Evolutionary conservation across 2,888 invertebrate genomes (phyloP).

Genomic region (Aspidiotus rigidus): DNA sequence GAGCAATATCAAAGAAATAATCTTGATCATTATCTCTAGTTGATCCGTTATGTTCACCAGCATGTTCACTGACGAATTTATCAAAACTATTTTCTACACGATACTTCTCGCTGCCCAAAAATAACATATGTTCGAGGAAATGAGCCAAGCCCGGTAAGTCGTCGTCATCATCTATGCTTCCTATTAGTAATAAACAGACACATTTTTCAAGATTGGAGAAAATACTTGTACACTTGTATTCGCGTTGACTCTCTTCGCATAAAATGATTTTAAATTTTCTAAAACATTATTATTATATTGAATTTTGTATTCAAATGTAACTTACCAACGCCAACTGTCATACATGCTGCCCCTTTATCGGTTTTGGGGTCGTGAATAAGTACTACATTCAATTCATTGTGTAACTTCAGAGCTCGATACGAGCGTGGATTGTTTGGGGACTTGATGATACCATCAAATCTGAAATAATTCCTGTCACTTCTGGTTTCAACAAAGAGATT

Average conservation of each 20-base stretch:
- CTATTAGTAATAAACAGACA: constrained; percentile 44
- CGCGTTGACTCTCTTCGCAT: background rate
- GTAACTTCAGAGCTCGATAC: too few relatives aligned
- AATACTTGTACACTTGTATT: background rate
- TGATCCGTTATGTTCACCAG: constrained; percentile 51
- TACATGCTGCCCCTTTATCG: too few relatives aligned
- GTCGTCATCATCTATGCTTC: constrained; percentile 80
- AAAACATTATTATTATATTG: too few relatives aligned
- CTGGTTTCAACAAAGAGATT: too few relatives aligned
- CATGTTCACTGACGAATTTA: constrained; percentile 54
- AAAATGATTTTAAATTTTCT: background rate
- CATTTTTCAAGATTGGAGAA: background rate
- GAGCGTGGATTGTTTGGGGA: too few relatives aligned
- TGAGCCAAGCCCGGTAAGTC: constrained; percentile 89
- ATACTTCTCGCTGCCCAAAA: constrained; percentile 89
- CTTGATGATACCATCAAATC: too few relatives aligned
- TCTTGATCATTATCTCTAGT: too few relatives aligned
- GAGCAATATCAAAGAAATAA: too few relatives aligned
- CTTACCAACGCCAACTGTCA: too few relatives aligned
- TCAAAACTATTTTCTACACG: constrained; percentile 74
- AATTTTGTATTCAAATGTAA: constrained; percentile 52
- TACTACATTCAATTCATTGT: too few relatives aligned
- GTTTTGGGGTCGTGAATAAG: too few relatives aligned
- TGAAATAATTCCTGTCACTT: too few relatives aligned
- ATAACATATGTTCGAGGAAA: constrained; percentile 98